These are phyloP conservation scores for Ormia ochracea DNA, from an alignment of 2,888 invertebrate genomes.

Conservation along the genomic window DNA sequence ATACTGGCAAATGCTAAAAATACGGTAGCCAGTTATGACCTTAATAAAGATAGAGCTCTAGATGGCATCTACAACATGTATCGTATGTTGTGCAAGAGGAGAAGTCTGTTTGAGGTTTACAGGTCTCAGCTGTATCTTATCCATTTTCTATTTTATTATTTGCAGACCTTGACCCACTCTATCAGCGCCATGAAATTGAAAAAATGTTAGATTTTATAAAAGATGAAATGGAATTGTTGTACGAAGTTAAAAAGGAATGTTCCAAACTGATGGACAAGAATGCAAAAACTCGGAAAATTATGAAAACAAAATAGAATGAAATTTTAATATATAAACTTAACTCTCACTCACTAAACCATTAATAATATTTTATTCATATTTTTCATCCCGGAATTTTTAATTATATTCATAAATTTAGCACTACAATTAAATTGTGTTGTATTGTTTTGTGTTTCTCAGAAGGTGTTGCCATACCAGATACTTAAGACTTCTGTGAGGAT, in stretches of 20 bases:
- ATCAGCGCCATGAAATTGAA: constrained; percentile 65
- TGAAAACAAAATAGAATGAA: not conserved
- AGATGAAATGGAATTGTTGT: constrained; percentile 71
- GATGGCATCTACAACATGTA: constrained; percentile 74
- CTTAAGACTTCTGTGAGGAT: too few relatives aligned
- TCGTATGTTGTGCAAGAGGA: constrained; percentile 70
- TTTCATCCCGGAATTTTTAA: too few relatives aligned
- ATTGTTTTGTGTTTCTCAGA: too few relatives aligned
- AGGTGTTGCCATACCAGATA: too few relatives aligned
- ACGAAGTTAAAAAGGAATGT: constrained; percentile 67
- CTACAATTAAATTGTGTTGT: too few relatives aligned
- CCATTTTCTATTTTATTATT: not conserved
- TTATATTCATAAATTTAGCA: too few relatives aligned
- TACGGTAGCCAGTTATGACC: constrained; percentile 67
- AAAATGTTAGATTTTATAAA: constrained; percentile 72
- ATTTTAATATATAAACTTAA: not conserved
- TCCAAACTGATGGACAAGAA: constrained; percentile 18
- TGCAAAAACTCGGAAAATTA: not conserved
- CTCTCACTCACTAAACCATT: not conserved
- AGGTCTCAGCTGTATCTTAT: not conserved
- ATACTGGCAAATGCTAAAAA: constrained; percentile 71
- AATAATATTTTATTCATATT: not conserved
- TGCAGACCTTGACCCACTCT: constrained; percentile 57
- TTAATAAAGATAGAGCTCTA: constrained; percentile 70
- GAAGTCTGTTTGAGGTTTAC: constrained; percentile 63